Percentiles rank a stretch among this genome's conserved stretches.
These are phyloP conservation scores for Bugulina stolonifera DNA, from an alignment of 2,888 invertebrate genomes.

Conservation along the genomic window DNA sequence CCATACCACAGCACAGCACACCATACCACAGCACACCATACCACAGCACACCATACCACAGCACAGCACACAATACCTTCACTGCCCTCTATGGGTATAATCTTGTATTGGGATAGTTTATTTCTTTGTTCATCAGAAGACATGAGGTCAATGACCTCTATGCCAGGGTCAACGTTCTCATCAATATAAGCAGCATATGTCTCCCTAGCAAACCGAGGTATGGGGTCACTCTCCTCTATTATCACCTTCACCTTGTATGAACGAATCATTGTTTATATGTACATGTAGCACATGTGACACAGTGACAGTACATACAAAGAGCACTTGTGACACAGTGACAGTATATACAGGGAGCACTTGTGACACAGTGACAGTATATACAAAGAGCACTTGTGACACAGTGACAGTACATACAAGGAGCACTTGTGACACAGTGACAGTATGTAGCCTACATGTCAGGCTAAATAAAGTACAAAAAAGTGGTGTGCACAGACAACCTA, in stretches of 20 bases:
- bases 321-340: too few relatives aligned
- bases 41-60: not conserved
- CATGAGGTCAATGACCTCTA: conserved; percentile 21
- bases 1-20: not conserved
- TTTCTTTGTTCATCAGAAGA: conserved; percentile 19
- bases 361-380: too few relatives aligned
- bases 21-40: not conserved
- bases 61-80: conserved; percentile 15
- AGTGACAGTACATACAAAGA: too few relatives aligned
- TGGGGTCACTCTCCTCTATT: conserved; percentile 14
- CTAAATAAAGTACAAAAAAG: too few relatives aligned
- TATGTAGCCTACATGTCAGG: too few relatives aligned
- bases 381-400: too few relatives aligned
- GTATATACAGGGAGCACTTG: too few relatives aligned
- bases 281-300: too few relatives aligned
- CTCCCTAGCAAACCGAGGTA: conserved; percentile 6
- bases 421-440: too few relatives aligned
- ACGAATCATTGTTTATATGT: too few relatives aligned
- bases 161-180: not conserved
- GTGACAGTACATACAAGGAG: too few relatives aligned
- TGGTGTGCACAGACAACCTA: too few relatives aligned
- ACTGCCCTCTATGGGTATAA: conserved; percentile 17
- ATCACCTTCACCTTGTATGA: conserved; percentile 10
- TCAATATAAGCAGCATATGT: conserved; percentile 13
- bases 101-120: not conserved